phyloP scores from a whole-genome alignment of 2,113 vertebrate genomes.

The Serilophus lunatus region DNA sequence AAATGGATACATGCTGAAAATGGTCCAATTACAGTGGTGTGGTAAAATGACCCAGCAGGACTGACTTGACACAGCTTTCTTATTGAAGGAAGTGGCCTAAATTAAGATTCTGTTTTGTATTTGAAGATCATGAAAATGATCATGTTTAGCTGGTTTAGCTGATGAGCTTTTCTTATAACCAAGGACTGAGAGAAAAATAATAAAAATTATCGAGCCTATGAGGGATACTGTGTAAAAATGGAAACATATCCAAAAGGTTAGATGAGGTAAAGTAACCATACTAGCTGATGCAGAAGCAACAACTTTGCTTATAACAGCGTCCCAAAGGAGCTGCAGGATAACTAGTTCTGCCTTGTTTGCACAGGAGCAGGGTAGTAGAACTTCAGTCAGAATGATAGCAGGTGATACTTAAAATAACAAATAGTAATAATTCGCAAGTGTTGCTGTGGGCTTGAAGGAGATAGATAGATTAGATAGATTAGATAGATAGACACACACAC shows the following conservation, averaged over 20 bases:
- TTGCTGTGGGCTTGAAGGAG: background rate
- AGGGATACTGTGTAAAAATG: background rate
- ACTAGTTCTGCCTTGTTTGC: background rate
- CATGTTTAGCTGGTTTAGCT: background rate
- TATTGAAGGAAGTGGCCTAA: background rate
- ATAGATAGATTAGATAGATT: no score
- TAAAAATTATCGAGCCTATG: background rate
- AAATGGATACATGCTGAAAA: background rate
- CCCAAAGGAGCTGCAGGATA: background rate
- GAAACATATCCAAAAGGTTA: background rate
- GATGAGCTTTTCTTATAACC: background rate
- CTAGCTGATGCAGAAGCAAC: background rate
- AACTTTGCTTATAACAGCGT: background rate
- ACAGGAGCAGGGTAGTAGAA: background rate
- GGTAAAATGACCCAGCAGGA: background rate
- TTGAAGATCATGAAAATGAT: background rate
- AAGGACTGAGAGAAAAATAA: background rate
- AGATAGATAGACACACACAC: no score
- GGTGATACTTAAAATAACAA: background rate
- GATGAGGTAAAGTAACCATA: background rate
- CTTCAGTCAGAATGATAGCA: background rate
- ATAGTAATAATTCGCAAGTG: background rate
- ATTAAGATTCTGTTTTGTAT: background rate
- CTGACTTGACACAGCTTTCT: background rate
- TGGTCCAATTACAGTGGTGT: background rate